Percentiles rank a stretch among this genome's conserved stretches.
These are phyloP conservation scores for Drosophila sp. DNA, from an alignment of 1,140 invertebrate genomes.

Conservation along the genomic window DNA sequence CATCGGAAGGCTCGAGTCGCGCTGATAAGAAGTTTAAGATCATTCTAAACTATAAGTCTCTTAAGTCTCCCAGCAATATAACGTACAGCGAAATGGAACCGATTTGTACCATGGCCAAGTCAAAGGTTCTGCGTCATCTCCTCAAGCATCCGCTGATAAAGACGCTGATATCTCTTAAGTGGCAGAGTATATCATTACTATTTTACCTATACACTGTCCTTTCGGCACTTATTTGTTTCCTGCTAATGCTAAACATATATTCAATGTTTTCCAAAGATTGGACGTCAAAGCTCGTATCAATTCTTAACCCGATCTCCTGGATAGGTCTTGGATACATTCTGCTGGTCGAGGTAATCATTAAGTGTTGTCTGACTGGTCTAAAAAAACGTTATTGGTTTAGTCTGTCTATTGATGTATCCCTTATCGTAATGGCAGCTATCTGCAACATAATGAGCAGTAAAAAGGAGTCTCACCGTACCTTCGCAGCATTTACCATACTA, in stretches of 20 bases:
- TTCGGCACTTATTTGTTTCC: constrained; percentile 88
- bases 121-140: constrained; percentile 87
- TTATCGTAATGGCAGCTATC: not conserved
- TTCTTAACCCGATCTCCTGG: constrained; percentile 73
- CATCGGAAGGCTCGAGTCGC: constrained; percentile 86
- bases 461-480: constrained; percentile 76
- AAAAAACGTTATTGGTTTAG: no score
- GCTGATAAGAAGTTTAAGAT: constrained; percentile 88
- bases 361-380: constrained; percentile 77
- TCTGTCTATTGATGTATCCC: not conserved
- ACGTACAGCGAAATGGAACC: constrained; percentile 65
- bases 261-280: constrained; percentile 63
- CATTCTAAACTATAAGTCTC: constrained; percentile 88
- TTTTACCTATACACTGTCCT: constrained; percentile 89
- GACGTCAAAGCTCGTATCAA: not conserved
- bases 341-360: constrained; percentile 84
- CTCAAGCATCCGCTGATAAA: constrained; percentile 91
- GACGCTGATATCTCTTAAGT: constrained; percentile 90
- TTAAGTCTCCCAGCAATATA: constrained; percentile 84
- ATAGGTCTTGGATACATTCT: constrained; percentile 85
- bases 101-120: constrained; percentile 88
- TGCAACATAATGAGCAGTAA: not conserved
- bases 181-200: constrained; percentile 88
- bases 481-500: constrained; percentile 88
- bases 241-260: constrained; percentile 88